A percentile compares a stretch with the other conserved stretches of the same genome.
Conservation (phyloP, 2,113 vertebrate species). For the Glaucomys volans region DNA sequence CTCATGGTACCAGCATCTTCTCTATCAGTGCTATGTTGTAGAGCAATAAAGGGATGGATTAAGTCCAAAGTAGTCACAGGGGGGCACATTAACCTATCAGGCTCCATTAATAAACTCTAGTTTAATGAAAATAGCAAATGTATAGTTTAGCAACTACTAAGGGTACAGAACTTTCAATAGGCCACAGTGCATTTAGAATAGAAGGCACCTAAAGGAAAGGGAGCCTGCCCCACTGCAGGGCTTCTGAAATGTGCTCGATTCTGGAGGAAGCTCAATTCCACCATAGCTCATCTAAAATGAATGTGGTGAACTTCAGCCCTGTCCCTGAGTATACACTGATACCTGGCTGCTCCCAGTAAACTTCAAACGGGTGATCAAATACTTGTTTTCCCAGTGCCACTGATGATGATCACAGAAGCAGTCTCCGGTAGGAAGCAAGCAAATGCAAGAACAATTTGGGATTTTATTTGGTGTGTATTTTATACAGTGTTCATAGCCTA, state of each 20-base stretch:
- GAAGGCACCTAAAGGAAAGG: neutral
- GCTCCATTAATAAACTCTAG: neutral
- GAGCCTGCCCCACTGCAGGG: fast-evolving
- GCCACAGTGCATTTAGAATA: fast-evolving
- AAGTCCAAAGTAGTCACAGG: neutral
- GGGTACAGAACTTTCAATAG: neutral
- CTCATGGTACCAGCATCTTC: neutral
- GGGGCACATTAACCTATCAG: neutral
- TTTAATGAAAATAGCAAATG: neutral
- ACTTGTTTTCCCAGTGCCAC: neutral
- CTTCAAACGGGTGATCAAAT: neutral
- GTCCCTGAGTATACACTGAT: neutral
- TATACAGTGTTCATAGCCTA: neutral
- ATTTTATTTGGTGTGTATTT: neutral
- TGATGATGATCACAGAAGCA: neutral
- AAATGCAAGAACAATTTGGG: neutral
- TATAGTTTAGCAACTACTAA: neutral
- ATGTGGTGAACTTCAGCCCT: neutral
- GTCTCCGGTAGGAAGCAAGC: neutral
- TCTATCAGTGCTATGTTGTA: neutral
- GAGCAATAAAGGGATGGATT: neutral
- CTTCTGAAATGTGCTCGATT: fast-evolving
- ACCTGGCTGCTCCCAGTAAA: neutral
- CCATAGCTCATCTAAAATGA: neutral
- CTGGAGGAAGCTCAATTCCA: neutral